Percentiles rank a stretch among this genome's conserved stretches.
phyloP scores from a whole-genome alignment of 1,140 invertebrate species.

The Phthorimaea operculella region DNA sequence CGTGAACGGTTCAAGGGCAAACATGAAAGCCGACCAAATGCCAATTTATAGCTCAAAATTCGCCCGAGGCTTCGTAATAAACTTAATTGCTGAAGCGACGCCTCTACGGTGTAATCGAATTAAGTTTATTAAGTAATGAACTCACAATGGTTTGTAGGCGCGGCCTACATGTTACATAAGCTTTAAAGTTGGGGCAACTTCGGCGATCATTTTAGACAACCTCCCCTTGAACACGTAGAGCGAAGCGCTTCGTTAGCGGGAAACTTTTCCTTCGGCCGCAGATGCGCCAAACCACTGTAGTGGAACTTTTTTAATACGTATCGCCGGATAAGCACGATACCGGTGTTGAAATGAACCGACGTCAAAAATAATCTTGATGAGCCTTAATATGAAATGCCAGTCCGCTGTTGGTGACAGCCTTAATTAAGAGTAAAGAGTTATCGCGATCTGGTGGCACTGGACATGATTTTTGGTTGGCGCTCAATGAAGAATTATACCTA shows the following conservation, averaged over 20 bases:
- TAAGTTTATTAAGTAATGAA: background rate
- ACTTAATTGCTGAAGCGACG: too few species aligned
- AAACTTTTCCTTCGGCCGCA: constrained; percentile 7
- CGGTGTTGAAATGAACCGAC: constrained; percentile 2
- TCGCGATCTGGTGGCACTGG: background rate
- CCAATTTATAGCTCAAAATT: background rate
- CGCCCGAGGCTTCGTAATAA: too few species aligned
- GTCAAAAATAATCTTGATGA: constrained; percentile 12
- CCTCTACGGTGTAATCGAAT: too few species aligned
- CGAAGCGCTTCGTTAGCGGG: constrained; percentile 14
- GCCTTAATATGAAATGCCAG: constrained; percentile 6
- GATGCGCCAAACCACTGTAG: background rate
- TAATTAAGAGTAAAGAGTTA: constrained; percentile 13
- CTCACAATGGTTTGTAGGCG: constrained; percentile 17
- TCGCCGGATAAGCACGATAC: too few species aligned
- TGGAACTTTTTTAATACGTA: background rate
- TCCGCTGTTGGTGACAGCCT: constrained; percentile 1
- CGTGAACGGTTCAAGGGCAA: background rate
- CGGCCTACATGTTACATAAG: constrained; percentile 36
- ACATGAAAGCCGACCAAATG: constrained; percentile 18
- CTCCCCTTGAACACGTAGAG: constrained; percentile 33
- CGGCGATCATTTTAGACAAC: constrained; percentile 34
- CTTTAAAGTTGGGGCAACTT: constrained; percentile 38
- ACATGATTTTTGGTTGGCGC: too few species aligned
- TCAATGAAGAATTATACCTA: too few species aligned